These are phyloP conservation scores for Gymnorhina tibicen DNA, from an alignment of 2,113 vertebrate species.

Conservation along the genomic window DNA sequence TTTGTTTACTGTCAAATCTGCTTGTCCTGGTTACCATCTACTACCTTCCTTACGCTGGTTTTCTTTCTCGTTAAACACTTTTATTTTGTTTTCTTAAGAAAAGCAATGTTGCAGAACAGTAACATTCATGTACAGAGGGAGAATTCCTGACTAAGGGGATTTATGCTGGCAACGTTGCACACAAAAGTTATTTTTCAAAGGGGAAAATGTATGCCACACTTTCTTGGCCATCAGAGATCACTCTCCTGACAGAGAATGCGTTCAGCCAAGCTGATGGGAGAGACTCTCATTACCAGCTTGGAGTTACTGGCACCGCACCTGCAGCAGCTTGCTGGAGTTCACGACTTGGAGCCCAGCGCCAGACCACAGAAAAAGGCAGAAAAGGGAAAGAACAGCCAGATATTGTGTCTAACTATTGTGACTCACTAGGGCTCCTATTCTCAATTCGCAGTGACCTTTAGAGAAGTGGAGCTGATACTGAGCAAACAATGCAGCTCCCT, in stretches of 20 bases:
- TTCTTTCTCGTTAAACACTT: neutral
- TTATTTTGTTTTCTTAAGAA: neutral
- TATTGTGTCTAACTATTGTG: neutral
- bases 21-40: neutral
- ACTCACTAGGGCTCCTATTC: slow-evolving; percentile 43
- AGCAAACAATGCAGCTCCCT: neutral
- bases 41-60: neutral
- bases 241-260: neutral
- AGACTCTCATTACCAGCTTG: neutral
- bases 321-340: neutral
- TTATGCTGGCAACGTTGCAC: neutral
- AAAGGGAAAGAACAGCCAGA: neutral
- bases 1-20: neutral
- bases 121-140: neutral
- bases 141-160: neutral
- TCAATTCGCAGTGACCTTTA: slow-evolving; percentile 42
- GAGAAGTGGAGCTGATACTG: neutral
- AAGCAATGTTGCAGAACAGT: neutral
- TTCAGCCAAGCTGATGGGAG: neutral
- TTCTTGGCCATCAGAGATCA: neutral
- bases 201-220: neutral
- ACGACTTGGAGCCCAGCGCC: neutral
- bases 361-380: neutral
- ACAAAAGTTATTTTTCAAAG: neutral
- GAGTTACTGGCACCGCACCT: neutral